phyloP scores from a whole-genome alignment of 2,113 vertebrate genomes.

The Sturnira hondurensis region DNA sequence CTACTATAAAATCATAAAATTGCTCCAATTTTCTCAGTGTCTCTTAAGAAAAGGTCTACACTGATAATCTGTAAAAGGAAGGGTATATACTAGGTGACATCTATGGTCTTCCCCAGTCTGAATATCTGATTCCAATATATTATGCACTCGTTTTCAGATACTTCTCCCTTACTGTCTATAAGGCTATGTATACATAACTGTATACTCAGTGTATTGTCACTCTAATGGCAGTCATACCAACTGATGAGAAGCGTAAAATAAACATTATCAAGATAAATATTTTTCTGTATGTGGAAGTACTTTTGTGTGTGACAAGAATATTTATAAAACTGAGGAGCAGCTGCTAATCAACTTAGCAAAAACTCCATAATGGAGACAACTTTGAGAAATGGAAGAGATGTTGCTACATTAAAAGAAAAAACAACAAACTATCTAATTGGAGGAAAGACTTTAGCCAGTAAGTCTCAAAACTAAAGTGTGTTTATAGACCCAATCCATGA shows the following conservation, averaged over 20 bases:
- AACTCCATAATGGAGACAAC: neutral
- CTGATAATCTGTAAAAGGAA: neutral
- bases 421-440: neutral
- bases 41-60: neutral
- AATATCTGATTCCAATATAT: neutral
- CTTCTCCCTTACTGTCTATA: neutral
- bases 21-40: neutral
- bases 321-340: slow-evolving; percentile 28
- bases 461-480: neutral
- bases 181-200: neutral
- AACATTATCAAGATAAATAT: slow-evolving; percentile 19
- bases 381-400: neutral
- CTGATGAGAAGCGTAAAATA: neutral
- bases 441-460: slow-evolving; percentile 5
- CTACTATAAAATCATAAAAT: slow-evolving; percentile 10
- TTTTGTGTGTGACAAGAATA: neutral
- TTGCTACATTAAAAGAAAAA: neutral
- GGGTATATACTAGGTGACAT: neutral
- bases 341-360: neutral
- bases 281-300: neutral
- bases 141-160: neutral
- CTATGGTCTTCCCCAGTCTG: neutral
- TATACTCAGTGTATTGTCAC: neutral
- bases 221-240: slow-evolving; percentile 8
- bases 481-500: neutral